Evolutionary conservation across 2,113 vertebrate genomes (phyloP).

Genomic region (Nannospalax galili): DNA sequence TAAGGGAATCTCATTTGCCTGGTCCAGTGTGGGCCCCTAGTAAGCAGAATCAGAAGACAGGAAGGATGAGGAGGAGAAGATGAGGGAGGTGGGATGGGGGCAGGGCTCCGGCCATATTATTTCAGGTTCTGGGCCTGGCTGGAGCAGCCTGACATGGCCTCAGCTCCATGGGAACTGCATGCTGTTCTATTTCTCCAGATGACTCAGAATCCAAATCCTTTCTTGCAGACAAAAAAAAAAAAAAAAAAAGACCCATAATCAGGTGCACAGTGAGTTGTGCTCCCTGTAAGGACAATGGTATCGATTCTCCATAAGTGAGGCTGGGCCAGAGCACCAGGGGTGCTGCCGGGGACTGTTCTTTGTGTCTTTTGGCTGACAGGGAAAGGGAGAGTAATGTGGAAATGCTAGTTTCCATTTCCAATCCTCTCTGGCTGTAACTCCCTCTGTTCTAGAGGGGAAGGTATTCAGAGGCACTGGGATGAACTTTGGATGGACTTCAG

Average conservation of each 20-base stretch:
- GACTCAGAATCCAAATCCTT: constrained; percentile 70
- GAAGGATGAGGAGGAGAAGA: not conserved
- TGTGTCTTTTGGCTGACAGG: not conserved
- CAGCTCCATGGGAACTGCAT: not conserved
- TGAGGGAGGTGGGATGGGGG: not conserved
- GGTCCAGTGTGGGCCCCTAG: not conserved
- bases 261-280: constrained; percentile 48
- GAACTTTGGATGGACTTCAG: not conserved
- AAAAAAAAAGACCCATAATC: constrained; percentile 21
- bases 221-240: constrained; percentile 15
- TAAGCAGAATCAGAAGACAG: not conserved
- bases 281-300: not conserved
- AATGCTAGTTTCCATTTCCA: not conserved
- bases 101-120: not conserved
- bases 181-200: constrained; percentile 24
- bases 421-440: not conserved
- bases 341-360: not conserved
- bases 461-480: not conserved
- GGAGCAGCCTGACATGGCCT: constrained; percentile 18
- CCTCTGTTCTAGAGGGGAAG: not conserved
- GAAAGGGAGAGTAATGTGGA: not conserved
- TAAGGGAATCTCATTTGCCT: not conserved
- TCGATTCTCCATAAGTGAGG: constrained; percentile 39
- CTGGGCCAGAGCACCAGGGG: not conserved
- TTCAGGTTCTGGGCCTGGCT: constrained; percentile 31